A percentile compares a stretch with the other conserved stretches of the same genome.
Evolutionary conservation across 2,888 invertebrate genomes (phyloP).

Genomic region (Chrysomela aeneicollis): DNA sequence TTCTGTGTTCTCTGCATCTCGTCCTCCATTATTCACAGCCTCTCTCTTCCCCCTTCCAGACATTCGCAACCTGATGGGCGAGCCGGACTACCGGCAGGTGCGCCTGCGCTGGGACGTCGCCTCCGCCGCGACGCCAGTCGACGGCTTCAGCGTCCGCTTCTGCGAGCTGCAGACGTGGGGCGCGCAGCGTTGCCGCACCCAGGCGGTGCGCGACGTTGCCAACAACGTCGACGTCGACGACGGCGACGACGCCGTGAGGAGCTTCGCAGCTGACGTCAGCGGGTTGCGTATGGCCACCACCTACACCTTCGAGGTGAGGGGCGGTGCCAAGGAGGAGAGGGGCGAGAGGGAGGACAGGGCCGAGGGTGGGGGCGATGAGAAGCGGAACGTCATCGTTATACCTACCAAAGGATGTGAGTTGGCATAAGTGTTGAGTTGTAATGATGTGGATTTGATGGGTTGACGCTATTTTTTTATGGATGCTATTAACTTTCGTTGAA

Average conservation of each 20-base stretch:
- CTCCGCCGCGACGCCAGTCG: constrained; percentile 59
- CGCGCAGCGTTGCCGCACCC: constrained; percentile 75
- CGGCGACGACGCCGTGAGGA: constrained; percentile 47
- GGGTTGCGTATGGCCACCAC: constrained; percentile 84
- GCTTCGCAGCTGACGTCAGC: constrained; percentile 69
- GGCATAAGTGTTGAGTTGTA: too few species aligned
- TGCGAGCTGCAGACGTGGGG: constrained; percentile 85
- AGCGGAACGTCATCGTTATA: constrained; percentile 74
- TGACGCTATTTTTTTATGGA: neutral
- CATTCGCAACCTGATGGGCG: constrained; percentile 69
- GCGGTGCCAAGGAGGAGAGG: constrained; percentile 65
- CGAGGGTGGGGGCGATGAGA: constrained; percentile 62
- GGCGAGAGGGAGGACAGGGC: constrained; percentile 59
- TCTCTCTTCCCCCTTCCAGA: constrained; percentile 57
- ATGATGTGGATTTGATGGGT: neutral
- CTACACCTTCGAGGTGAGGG: constrained; percentile 79
- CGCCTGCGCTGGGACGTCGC: constrained; percentile 72
- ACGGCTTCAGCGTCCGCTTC: constrained; percentile 76
- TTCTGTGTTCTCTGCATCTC: too few species aligned
- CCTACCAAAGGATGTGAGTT: constrained; percentile 86
- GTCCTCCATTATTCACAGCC: too few species aligned
- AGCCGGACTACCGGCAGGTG: constrained; percentile 73
- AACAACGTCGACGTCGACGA: constrained; percentile 50
- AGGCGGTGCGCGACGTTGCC: constrained; percentile 50
- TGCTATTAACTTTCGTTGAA: too few species aligned